Evolutionary conservation across 2,888 invertebrate genomes (phyloP).

Genomic region (Cheilosia soror): DNA sequence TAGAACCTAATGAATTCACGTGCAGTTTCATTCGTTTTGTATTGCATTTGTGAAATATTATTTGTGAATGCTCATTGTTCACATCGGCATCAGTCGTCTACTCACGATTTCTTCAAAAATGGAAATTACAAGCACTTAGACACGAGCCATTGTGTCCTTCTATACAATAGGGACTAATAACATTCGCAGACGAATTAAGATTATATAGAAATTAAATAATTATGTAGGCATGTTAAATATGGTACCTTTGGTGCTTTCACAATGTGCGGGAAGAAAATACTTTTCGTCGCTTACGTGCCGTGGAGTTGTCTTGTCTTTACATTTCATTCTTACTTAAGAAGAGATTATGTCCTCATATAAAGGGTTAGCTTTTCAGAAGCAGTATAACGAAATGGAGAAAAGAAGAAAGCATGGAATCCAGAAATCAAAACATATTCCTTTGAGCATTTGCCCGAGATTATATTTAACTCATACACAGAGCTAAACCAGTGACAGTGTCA

Average conservation of each 20-base stretch:
- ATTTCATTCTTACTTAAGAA: slow-evolving; percentile 6
- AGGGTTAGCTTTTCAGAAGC: neutral
- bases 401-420: neutral
- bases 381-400: neutral
- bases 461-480: neutral
- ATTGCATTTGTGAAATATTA: too few relatives aligned
- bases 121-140: too few relatives aligned
- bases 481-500: neutral
- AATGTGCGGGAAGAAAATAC: neutral
- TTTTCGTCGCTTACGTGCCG: neutral
- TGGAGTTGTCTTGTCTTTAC: neutral
- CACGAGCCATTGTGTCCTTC: too few relatives aligned
- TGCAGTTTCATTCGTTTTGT: too few relatives aligned
- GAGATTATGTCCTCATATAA: slow-evolving; percentile 35
- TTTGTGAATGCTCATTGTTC: too few relatives aligned
- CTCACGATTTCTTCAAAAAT: too few relatives aligned
- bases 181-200: too few relatives aligned
- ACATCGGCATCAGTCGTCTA: too few relatives aligned
- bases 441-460: slow-evolving; percentile 22
- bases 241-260: neutral
- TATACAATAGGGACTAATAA: too few relatives aligned
- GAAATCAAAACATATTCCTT: slow-evolving; percentile 39
- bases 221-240: neutral
- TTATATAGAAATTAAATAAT: neutral
- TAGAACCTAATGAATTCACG: too few relatives aligned